Conservation (phyloP, 2,113 vertebrate species). For the Eupsittula cactorum region DNA sequence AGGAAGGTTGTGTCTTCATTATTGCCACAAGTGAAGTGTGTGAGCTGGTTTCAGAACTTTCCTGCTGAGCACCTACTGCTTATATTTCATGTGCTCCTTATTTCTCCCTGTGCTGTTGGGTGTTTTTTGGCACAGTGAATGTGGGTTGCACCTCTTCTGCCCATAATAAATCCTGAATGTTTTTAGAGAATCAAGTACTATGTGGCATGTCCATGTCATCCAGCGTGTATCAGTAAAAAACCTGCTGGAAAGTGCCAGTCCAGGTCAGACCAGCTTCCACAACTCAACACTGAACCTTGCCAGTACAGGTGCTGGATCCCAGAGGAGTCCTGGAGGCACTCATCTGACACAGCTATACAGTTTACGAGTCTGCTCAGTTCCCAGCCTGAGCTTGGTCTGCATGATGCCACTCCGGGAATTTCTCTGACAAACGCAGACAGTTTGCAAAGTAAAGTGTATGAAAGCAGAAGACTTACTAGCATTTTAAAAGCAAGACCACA, state of each 20-base stretch:
- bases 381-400: not conserved
- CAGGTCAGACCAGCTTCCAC: accelerated
- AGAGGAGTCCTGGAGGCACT: not conserved
- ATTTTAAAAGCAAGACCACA: not conserved
- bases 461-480: not conserved
- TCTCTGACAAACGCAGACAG: not conserved
- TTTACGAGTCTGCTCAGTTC: not conserved
- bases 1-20: not conserved
- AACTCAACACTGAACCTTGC: not conserved
- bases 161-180: not conserved
- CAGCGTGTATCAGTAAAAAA: not conserved
- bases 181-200: not conserved
- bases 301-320: not conserved
- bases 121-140: not conserved
- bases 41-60: not conserved
- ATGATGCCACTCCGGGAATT: not conserved
- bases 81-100: not conserved
- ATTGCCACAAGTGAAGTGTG: not conserved
- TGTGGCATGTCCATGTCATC: not conserved
- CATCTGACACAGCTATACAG: not conserved
- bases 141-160: not conserved
- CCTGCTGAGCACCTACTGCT: not conserved
- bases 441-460: not conserved
- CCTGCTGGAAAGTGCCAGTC: not conserved
- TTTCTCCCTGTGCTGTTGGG: not conserved